Evolutionary conservation across 2,113 vertebrate species (phyloP).

Genomic region (Lonchura striata): DNA sequence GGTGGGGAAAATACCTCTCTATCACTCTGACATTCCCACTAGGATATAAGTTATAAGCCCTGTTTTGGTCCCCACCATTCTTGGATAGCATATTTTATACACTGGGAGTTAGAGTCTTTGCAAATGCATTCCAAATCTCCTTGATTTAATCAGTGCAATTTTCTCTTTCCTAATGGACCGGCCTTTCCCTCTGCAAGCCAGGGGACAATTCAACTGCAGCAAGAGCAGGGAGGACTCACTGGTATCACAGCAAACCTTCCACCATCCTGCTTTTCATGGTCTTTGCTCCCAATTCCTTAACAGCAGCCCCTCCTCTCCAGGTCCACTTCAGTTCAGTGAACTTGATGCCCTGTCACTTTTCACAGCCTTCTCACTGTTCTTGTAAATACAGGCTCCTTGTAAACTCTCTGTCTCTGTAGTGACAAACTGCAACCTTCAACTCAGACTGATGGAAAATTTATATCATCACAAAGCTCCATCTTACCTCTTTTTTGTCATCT

Average conservation of each 20-base stretch:
- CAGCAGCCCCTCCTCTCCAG: background rate
- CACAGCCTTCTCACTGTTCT: background rate
- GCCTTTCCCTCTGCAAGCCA: background rate
- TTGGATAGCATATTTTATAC: background rate
- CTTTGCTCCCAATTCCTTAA: background rate
- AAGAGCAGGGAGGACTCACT: background rate
- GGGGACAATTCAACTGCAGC: background rate
- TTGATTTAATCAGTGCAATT: constrained; percentile 5
- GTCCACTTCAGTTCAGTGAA: background rate
- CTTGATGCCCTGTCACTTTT: background rate
- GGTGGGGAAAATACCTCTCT: background rate
- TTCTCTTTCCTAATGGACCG: constrained; percentile 10
- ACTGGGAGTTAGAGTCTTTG: background rate
- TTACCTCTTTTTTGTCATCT: background rate
- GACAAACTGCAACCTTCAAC: background rate
- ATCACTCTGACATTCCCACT: background rate
- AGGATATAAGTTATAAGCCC: background rate
- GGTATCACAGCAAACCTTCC: background rate
- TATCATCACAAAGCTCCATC: background rate
- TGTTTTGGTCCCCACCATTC: background rate
- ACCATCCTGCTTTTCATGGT: background rate
- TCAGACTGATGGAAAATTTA: background rate
- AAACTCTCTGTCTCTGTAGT: background rate
- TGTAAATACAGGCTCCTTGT: background rate
- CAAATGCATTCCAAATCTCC: background rate